Percentiles rank a stretch among this genome's conserved stretches.
These are phyloP conservation scores for Pachyramphus minor DNA, from an alignment of 2,113 vertebrate species.

Conservation along the genomic window DNA sequence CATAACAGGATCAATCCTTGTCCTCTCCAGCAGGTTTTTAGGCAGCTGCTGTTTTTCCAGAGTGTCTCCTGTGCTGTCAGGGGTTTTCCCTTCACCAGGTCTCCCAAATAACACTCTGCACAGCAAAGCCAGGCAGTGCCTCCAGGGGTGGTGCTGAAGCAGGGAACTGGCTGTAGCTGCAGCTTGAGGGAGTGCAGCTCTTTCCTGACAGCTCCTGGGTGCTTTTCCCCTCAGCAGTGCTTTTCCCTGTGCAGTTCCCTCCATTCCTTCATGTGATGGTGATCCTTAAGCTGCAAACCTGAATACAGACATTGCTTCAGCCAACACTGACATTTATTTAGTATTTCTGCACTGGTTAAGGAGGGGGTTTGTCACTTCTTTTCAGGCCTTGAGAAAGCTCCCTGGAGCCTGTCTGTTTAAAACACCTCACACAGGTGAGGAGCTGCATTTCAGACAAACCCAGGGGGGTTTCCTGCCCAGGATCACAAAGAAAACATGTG, in stretches of 20 bases:
- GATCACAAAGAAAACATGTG: not conserved
- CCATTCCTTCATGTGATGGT: not conserved
- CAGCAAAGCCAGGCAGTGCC: not conserved
- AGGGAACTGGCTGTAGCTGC: fast-evolving
- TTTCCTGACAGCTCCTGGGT: fast-evolving
- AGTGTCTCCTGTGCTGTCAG: not conserved
- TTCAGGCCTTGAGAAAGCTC: not conserved
- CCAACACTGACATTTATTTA: fast-evolving
- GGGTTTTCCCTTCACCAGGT: not conserved
- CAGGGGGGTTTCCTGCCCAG: not conserved
- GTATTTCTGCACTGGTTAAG: not conserved
- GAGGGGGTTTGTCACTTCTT: not conserved
- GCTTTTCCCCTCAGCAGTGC: not conserved
- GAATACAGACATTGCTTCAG: not conserved
- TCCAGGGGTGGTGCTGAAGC: not conserved
- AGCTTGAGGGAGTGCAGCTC: not conserved
- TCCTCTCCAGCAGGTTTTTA: not conserved
- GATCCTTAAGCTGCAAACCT: not conserved
- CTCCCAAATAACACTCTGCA: not conserved
- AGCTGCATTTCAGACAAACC: not conserved
- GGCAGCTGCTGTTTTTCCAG: not conserved
- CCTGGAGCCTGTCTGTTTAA: not conserved
- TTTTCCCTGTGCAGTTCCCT: not conserved
- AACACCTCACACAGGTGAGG: not conserved
- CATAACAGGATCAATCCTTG: not conserved